Evolutionary conservation across 2,888 invertebrate species (phyloP), one percentile per base, ranked within the genome.

Genomic region (Spilarctia lutea): DNA sequence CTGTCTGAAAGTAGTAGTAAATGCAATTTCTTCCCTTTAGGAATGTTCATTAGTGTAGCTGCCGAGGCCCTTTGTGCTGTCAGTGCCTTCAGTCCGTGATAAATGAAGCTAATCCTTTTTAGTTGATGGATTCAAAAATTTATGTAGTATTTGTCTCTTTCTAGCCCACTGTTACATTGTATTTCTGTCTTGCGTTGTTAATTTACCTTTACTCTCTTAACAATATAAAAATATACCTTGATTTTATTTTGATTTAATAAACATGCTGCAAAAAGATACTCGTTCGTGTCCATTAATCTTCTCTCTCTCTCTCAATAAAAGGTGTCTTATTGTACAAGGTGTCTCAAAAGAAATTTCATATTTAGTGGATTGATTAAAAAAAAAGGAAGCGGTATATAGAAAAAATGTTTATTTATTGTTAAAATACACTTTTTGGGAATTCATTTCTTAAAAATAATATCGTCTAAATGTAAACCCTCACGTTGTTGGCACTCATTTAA

Each of bases 21-120:
- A 83, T 83, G 85, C 85, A 84, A 84, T 83, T 84, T 75, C 83
- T 81, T 79, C 79, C 74, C 80, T 76, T 73, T 45, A 48, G 75
- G 79, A 81, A 79, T 77, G 81, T 88, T 88, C 84, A 86, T 86
- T 85, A 86, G 81, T 79, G 68, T 66, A 73, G 68, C 72, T 75
- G 71, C 73, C 48, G 65, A 52, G 10, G 75, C 83, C 87, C 86
- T 88, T 82, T 84, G 86, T 87, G 79, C 82, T 81, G 83, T 84
- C 83, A 84, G 76, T 74, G 63, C 77, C 79, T 78, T 79, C 76
- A 71, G 79, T 80, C 75, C 75, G 74, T 88, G 86, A 88, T 87
- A 84, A 88, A 88, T 88, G 84, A 78, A 77, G 74, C 80, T 83
- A 85, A 87, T 87, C 83, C 88, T 81, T 86, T 88, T 83, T 79